A percentile compares a stretch with the other conserved stretches of the same genome.
Conservation (phyloP, 2,797 vertebrate genomes). For the Varecia variegata region DNA sequence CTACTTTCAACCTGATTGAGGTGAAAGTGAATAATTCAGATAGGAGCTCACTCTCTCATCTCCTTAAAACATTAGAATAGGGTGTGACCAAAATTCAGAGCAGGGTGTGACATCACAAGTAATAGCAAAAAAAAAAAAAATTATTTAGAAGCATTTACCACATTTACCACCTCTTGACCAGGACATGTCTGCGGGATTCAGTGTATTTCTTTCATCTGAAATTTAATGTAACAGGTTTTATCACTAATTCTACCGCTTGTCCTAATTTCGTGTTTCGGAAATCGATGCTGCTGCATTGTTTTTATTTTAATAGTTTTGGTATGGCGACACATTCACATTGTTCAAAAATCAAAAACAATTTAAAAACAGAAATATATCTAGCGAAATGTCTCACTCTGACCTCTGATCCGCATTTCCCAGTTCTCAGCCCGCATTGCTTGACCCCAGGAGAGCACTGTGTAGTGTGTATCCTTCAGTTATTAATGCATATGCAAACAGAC, state of each 20-base stretch:
- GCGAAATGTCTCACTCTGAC: background rate
- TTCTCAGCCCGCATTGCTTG: background rate
- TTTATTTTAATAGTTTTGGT: background rate
- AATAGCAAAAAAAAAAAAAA: background rate
- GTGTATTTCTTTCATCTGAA: background rate
- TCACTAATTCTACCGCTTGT: background rate
- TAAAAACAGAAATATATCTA: background rate
- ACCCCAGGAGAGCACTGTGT: background rate
- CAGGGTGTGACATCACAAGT: background rate
- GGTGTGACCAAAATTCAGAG: background rate
- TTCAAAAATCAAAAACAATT: background rate
- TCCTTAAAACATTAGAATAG: background rate
- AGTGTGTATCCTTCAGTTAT: background rate
- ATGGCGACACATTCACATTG: background rate
- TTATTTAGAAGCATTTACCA: background rate
- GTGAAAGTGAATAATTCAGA: background rate
- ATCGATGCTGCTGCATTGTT: background rate
- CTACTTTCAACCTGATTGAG: background rate
- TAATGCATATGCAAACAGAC: background rate
- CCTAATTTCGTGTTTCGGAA: conserved; percentile 9
- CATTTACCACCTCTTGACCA: too few species aligned
- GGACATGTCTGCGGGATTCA: background rate
- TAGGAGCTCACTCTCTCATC: background rate
- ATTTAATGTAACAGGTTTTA: background rate
- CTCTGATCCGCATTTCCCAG: background rate